Evolutionary conservation across 2,888 invertebrate species (phyloP).

Genomic region (Pegoplata infirma): DNA sequence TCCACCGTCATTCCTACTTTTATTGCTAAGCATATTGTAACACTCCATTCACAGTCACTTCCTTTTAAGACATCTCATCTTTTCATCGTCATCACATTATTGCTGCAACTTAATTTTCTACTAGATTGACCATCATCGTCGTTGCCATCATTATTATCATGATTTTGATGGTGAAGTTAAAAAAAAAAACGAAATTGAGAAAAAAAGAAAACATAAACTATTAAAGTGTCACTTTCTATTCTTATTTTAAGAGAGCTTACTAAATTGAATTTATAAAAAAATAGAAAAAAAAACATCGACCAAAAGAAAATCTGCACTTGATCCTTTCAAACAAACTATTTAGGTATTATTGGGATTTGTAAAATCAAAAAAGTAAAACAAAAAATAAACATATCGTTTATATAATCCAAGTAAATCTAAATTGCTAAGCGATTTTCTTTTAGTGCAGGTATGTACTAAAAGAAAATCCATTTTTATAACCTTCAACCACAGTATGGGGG

Average conservation of each 20-base stretch:
- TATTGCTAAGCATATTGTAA: slow-evolving; percentile 1
- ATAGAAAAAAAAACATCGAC: too few species aligned
- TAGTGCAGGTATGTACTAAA: slow-evolving; percentile 10
- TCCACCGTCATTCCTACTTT: not conserved
- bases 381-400: not conserved
- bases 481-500: too few species aligned
- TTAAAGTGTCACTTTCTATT: slow-evolving; percentile 49
- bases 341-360: slow-evolving; percentile 40
- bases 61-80: slow-evolving; percentile 8
- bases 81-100: slow-evolving; percentile 44
- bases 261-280: slow-evolving; percentile 36
- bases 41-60: slow-evolving; percentile 19
- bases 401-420: slow-evolving; percentile 51
- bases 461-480: too few species aligned
- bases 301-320: too few species aligned
- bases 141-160: too few species aligned
- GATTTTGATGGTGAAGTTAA: not conserved
- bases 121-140: slow-evolving; percentile 58
- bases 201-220: slow-evolving; percentile 49
- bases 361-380: slow-evolving; percentile 35
- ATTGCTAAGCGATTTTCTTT: slow-evolving; percentile 21
- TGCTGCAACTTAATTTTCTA: slow-evolving; percentile 60
- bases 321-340: slow-evolving; percentile 27
- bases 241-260: slow-evolving; percentile 1
- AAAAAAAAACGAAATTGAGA: too few species aligned